Percentiles rank a stretch among this genome's conserved stretches.
These are phyloP conservation scores for Carapus acus DNA, from an alignment of 2,797 vertebrate genomes.

Conservation along the genomic window DNA sequence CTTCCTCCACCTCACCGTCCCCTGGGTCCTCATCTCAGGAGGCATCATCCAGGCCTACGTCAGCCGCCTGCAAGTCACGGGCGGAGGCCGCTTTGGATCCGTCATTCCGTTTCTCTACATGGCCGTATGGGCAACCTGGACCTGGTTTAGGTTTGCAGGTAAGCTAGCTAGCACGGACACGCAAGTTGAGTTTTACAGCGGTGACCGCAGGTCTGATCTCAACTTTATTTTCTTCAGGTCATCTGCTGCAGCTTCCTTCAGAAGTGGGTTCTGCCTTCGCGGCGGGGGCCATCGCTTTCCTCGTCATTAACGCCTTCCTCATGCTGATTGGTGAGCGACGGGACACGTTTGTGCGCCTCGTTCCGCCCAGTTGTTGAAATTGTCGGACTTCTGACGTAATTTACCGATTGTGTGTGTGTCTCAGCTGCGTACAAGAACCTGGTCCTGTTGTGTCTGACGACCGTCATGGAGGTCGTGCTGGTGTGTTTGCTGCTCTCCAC, in stretches of 20 bases:
- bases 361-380: too few relatives aligned
- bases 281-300: conserved; percentile 76
- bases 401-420: too few relatives aligned
- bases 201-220: conserved; percentile 3
- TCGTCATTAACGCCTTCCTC: conserved; percentile 79
- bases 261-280: conserved; percentile 69
- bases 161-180: conserved; percentile 11
- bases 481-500: conserved; percentile 84
- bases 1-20: conserved; percentile 73
- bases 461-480: conserved; percentile 76
- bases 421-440: conserved; percentile 76
- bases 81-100: conserved; percentile 72
- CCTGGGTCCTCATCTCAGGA: conserved; percentile 81
- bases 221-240: conserved; percentile 55
- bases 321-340: conserved; percentile 80
- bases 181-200: neutral
- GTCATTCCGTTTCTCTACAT: conserved; percentile 78
- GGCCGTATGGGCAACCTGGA: conserved; percentile 81
- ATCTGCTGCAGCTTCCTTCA: conserved; percentile 53
- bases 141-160: conserved; percentile 85
- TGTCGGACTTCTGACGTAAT: too few relatives aligned
- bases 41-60: conserved; percentile 75
- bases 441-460: conserved; percentile 73
- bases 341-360: too few relatives aligned
- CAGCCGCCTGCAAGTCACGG: conserved; percentile 75